Percentiles rank a stretch among this genome's conserved stretches.
Conservation (phyloP, 2,797 vertebrate genomes). For the Pelobates cultripes region DNA sequence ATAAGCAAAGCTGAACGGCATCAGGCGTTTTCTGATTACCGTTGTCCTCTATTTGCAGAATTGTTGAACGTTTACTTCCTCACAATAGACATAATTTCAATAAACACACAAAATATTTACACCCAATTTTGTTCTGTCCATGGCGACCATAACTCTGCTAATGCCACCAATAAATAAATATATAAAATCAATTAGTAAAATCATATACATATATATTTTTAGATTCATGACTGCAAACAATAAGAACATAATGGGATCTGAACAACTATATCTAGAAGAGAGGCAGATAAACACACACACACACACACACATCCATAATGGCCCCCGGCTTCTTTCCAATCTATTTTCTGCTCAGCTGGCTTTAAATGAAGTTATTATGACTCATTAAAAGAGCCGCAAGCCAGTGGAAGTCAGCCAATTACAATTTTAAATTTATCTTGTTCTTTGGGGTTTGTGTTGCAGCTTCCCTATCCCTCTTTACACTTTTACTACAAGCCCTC, state of each 20-base stretch:
- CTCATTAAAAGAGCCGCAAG: conserved; percentile 99
- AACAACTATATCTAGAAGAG: conserved; percentile 75
- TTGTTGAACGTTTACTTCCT: no score
- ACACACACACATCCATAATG: conserved; percentile 81
- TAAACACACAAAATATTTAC: no score
- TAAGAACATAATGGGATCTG: not conserved
- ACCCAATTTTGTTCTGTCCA: no score
- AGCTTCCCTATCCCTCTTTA: conserved; percentile 55
- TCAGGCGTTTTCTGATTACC: no score
- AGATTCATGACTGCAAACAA: no score
- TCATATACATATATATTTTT: no score
- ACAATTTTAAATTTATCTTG: conserved; percentile 99
- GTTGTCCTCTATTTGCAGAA: no score
- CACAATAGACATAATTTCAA: no score
- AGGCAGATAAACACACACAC: conserved; percentile 25
- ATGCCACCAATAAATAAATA: no score
- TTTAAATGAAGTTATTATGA: conserved; percentile 99
- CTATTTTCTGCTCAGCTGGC: conserved; percentile 99
- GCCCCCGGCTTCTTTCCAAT: conserved; percentile 98
- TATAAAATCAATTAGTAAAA: no score
- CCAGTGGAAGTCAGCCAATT: conserved; percentile 99
- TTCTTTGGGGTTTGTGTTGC: conserved; percentile 74
- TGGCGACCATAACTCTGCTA: no score
- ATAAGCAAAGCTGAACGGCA: no score
- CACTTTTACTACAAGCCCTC: conserved; percentile 53